Evolutionary conservation across 2,113 vertebrate genomes (phyloP), one percentile per base, ranked within the genome.

Genomic region (Rhea americana): DNA sequence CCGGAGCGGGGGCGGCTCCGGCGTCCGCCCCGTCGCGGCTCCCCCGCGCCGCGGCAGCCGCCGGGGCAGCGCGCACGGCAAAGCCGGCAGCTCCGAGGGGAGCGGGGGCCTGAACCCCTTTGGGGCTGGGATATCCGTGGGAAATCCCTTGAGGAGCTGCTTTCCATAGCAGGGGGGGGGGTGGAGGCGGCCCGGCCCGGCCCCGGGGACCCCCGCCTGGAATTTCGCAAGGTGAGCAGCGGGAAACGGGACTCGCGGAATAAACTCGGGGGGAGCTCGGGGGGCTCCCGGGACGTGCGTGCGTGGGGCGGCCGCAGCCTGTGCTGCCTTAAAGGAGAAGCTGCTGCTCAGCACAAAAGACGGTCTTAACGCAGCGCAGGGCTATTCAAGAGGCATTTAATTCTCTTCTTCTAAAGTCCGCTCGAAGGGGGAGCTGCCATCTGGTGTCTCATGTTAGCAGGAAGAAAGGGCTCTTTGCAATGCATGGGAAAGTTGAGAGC

Each of bases 381-480:
- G 58, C 83, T 81, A 2, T 77, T 81, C 65, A 13, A 17, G 89
- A 37, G 93, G n/a, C 30, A 4, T 93, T 96, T 86, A 88, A 92
- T 90, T 92, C 94, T 15, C 43, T 45, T 32, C 73, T 66, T 58
- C 76, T 50, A 3, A 7, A 71, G 85, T 9, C 62, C 85, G 13
- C 82, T 83, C 35, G 19, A 28, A 53, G 0, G 5, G 91, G 93
- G 89, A 95, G 91, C 91, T 93, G 95, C 94, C 94, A 93, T 95
- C 91, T 94, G 94, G 50, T 94, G 95, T 93, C 95, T 93, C 91
- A 67, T 67, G 95, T 81, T 83, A 94, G 89, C 22, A 1, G 15
- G 47, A 22, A 30, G 37, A 80, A 63, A 77, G 45, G 37, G 82
- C 28, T 48, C 50, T 41, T 41, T 7, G 87, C 74, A 62, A 91